Evolutionary conservation across 2,797 vertebrate genomes (phyloP).

Genomic region (Malurus splendens): DNA sequence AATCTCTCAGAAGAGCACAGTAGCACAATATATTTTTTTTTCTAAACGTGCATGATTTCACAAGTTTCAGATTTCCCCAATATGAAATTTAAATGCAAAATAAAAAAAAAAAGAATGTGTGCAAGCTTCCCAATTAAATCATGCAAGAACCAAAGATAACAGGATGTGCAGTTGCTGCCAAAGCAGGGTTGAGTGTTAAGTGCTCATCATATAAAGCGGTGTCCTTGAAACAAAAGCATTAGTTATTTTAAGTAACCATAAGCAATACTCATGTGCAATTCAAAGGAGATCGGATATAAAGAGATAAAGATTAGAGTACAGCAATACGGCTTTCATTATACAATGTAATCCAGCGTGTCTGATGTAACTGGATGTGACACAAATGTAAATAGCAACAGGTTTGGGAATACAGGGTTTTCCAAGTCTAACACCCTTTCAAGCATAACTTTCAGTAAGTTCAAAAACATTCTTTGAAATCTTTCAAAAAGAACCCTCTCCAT

Average conservation of each 20-base stretch:
- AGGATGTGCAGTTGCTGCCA: not conserved
- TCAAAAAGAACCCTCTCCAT: not conserved
- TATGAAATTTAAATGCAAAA: conserved; percentile 1
- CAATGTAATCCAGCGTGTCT: conserved; percentile 44
- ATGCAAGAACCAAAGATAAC: not conserved
- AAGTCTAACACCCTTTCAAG: not conserved
- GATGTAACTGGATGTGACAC: conserved; percentile 48
- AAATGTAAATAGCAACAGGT: conserved; percentile 52
- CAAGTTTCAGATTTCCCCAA: conserved; percentile 11
- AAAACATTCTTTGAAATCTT: conserved; percentile 3
- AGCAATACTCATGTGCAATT: conserved; percentile 47
- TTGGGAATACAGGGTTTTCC: not conserved
- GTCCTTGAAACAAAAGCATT: conserved; percentile 47
- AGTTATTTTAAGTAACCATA: conserved; percentile 62
- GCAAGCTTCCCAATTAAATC: conserved; percentile 19
- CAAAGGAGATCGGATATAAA: conserved; percentile 49
- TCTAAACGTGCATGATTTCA: not conserved
- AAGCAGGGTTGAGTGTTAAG: not conserved
- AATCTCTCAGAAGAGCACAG: not conserved
- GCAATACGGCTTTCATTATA: conserved; percentile 48
- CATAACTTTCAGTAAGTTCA: not conserved
- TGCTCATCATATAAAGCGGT: conserved; percentile 5
- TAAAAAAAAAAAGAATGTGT: not conserved
- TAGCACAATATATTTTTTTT: not conserved
- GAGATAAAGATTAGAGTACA: conserved; percentile 63